These are phyloP conservation scores for Ectropis crepuscularia DNA, from an alignment of 2,888 invertebrate species.

Conservation along the genomic window DNA sequence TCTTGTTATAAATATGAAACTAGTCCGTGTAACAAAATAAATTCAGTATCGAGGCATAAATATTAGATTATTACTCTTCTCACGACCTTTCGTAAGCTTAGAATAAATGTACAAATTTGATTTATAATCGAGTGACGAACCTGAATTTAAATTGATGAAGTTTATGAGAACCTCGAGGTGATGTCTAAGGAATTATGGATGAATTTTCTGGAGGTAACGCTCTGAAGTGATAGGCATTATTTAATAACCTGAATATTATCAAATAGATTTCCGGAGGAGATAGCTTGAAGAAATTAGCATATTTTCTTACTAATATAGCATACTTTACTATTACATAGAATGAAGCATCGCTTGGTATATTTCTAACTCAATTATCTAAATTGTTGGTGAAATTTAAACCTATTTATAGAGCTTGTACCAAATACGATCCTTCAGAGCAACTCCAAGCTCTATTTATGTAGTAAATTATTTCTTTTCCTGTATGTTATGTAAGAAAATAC, in stretches of 20 bases:
- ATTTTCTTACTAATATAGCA: background rate
- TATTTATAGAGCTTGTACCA: no score
- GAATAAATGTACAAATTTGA: slow-evolving; percentile 17
- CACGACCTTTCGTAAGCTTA: slow-evolving; percentile 5
- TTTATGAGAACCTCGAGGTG: slow-evolving; percentile 12
- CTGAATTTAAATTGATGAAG: slow-evolving; percentile 16
- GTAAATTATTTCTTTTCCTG: no score
- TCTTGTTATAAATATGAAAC: no score
- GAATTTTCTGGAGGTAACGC: slow-evolving; percentile 7
- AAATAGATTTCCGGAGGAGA: background rate
- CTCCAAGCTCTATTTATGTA: no score
- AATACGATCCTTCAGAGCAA: no score
- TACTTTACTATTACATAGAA: background rate
- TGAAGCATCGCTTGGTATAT: no score
- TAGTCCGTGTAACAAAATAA: no score
- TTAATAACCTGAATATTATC: slow-evolving; percentile 5
- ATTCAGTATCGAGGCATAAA: background rate
- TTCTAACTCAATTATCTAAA: no score
- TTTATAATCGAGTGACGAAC: slow-evolving; percentile 7
- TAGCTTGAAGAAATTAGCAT: background rate
- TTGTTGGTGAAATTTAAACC: no score
- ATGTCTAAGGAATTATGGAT: slow-evolving; percentile 12
- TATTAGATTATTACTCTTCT: slow-evolving; percentile 14
- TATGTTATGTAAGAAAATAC: no score
- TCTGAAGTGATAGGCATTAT: background rate